Conservation (phyloP, 1,140 invertebrate genomes). For the Habropoda laboriosa region DNA sequence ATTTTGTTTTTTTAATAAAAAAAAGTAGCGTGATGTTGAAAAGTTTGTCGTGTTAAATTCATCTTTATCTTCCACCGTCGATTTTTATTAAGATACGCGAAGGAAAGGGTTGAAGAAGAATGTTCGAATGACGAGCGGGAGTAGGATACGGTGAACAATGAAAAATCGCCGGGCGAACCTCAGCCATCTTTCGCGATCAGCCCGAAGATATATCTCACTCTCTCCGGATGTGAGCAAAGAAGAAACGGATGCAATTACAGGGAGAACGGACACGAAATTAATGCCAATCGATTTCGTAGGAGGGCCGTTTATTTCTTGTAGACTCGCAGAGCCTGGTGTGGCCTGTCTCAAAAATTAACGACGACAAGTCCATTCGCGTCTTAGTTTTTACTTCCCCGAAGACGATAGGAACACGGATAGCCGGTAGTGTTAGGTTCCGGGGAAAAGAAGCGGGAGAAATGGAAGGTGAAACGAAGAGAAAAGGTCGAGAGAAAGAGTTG, state of each 20-base stretch:
- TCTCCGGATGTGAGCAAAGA: not conserved
- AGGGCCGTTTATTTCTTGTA: not conserved
- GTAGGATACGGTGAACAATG: constrained; percentile 42
- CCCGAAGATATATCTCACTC: constrained; percentile 28
- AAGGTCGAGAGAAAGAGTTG: too few species aligned
- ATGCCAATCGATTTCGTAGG: constrained; percentile 37
- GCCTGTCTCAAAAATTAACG: constrained; percentile 56
- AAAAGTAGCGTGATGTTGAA: too few species aligned
- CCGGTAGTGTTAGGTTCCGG: too few species aligned
- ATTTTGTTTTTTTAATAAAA: too few species aligned
- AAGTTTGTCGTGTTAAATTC: too few species aligned
- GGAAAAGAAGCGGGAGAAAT: too few species aligned
- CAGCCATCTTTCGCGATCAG: constrained; percentile 51
- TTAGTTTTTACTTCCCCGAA: not conserved
- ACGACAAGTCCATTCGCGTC: constrained; percentile 45
- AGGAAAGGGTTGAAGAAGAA: not conserved
- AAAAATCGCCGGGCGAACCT: constrained; percentile 30
- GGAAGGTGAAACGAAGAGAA: too few species aligned
- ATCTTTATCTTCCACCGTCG: too few species aligned
- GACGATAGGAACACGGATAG: too few species aligned
- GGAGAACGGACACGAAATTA: constrained; percentile 39
- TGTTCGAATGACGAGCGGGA: not conserved
- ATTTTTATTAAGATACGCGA: not conserved
- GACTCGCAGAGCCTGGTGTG: not conserved
- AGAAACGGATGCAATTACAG: constrained; percentile 51